Percentiles rank a stretch among this genome's conserved stretches.
These are phyloP conservation scores for Julus scanicus DNA, from an alignment of 2,888 invertebrate species.

Conservation along the genomic window DNA sequence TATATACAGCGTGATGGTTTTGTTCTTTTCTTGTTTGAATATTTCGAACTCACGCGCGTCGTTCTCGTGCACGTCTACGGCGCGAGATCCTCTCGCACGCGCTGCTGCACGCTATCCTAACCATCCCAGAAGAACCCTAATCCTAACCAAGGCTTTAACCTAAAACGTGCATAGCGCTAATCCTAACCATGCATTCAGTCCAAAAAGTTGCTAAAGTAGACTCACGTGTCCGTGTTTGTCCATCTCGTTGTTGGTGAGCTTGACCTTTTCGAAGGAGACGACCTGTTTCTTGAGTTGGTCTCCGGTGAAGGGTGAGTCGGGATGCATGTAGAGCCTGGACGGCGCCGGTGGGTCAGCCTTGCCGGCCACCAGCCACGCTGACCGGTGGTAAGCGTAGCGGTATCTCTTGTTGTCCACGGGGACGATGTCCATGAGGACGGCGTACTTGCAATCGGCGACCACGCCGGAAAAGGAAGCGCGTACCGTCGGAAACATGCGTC, in stretches of 20 bases:
- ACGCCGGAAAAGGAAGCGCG: constrained; percentile 79
- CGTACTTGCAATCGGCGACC: constrained; percentile 75
- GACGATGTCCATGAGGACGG: constrained; percentile 81
- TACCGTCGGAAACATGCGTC: constrained; percentile 85
- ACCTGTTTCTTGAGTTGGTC: constrained; percentile 82
- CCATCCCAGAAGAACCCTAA: no score
- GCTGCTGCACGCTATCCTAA: no score
- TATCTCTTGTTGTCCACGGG: constrained; percentile 83
- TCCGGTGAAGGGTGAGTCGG: constrained; percentile 83
- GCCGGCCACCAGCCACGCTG: constrained; percentile 84
- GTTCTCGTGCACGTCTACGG: no score
- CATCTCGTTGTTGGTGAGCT: constrained; percentile 85
- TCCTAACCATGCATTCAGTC: background rate
- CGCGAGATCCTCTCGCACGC: no score
- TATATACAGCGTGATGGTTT: no score
- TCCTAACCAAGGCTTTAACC: no score
- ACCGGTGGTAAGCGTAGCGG: constrained; percentile 84
- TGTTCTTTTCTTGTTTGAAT: no score
- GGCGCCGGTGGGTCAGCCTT: constrained; percentile 82
- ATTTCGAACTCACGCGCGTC: no score
- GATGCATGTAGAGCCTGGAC: constrained; percentile 79
- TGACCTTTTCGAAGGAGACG: constrained; percentile 85
- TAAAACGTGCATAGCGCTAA: no score
- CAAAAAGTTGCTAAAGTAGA: constrained; percentile 15
- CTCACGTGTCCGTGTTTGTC: constrained; percentile 80